Evolutionary conservation across 1,140 invertebrate genomes (phyloP).

Genomic region (Macrobrachium nipponense): DNA sequence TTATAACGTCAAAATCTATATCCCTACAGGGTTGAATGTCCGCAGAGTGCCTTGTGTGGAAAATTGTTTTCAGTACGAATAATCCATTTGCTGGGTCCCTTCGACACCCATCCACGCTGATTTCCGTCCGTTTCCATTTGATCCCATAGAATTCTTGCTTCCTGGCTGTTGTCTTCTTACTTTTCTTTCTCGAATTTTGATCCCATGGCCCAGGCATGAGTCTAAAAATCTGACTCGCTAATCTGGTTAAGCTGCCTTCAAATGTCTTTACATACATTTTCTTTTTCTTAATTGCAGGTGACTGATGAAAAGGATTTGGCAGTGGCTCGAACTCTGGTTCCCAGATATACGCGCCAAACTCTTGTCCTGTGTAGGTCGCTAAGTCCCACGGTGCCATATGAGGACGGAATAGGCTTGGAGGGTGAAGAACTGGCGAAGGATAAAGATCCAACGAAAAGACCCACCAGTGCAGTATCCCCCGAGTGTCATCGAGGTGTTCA

Average conservation of each 20-base stretch:
- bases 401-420: no score
- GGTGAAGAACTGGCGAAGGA: neutral
- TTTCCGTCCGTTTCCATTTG: no score
- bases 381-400: neutral
- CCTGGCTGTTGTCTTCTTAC: no score
- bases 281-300: neutral
- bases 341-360: conserved; percentile 2
- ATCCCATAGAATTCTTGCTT: no score
- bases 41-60: no score
- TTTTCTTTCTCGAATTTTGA: no score
- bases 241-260: neutral
- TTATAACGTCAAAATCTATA: neutral
- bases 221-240: neutral
- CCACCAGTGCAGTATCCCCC: neutral
- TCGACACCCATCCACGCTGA: no score
- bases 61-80: no score
- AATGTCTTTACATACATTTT: neutral
- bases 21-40: neutral
- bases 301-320: conserved; percentile 44
- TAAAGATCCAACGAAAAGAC: neutral
- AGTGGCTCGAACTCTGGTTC: conserved; percentile 31
- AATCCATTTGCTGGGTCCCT: no score
- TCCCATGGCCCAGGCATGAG: no score
- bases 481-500: no score
- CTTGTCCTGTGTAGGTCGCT: conserved; percentile 10